Evolutionary conservation across 2,888 invertebrate species (phyloP).

Genomic region (Diachrysia chrysitis): DNA sequence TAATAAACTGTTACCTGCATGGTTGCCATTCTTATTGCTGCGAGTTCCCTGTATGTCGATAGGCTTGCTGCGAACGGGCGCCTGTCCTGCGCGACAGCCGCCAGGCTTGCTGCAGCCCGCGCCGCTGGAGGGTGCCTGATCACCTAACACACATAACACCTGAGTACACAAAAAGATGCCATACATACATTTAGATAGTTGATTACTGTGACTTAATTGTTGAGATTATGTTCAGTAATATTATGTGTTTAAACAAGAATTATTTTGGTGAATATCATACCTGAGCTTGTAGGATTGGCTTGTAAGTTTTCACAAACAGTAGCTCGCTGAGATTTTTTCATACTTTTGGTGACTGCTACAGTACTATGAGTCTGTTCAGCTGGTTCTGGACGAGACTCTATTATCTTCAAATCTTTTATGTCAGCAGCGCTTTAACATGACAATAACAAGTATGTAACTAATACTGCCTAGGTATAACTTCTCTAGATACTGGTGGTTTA

Average conservation of each 20-base stretch:
- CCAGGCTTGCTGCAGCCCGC: slow-evolving; percentile 40
- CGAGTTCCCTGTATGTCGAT: slow-evolving; percentile 77
- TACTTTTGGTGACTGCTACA: slow-evolving; percentile 74
- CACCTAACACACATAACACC: slow-evolving; percentile 42
- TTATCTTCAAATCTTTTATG: slow-evolving; percentile 93
- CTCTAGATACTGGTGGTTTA: neutral
- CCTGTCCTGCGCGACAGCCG: slow-evolving; percentile 38
- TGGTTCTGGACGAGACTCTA: slow-evolving; percentile 89
- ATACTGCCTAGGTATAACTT: neutral
- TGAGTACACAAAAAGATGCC: slow-evolving; percentile 32
- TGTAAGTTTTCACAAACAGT: slow-evolving; percentile 83
- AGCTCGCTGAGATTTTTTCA: slow-evolving; percentile 75
- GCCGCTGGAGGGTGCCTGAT: slow-evolving; percentile 38
- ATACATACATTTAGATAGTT: slow-evolving; percentile 11
- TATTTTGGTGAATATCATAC: slow-evolving; percentile 41
- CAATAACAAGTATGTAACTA: slow-evolving; percentile 8
- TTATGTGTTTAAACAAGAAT: neutral
- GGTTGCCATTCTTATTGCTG: slow-evolving; percentile 62
- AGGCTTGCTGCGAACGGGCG: slow-evolving; percentile 77
- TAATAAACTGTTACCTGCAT: slow-evolving; percentile 63
- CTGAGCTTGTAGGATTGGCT: slow-evolving; percentile 74
- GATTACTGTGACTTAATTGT: neutral
- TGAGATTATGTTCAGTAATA: neutral
- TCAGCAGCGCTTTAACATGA: slow-evolving; percentile 90
- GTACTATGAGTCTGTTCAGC: slow-evolving; percentile 79